A percentile compares a stretch with the other conserved stretches of the same genome.
phyloP scores from a whole-genome alignment of 2,888 invertebrate species.

The Mamestra brassicae region DNA sequence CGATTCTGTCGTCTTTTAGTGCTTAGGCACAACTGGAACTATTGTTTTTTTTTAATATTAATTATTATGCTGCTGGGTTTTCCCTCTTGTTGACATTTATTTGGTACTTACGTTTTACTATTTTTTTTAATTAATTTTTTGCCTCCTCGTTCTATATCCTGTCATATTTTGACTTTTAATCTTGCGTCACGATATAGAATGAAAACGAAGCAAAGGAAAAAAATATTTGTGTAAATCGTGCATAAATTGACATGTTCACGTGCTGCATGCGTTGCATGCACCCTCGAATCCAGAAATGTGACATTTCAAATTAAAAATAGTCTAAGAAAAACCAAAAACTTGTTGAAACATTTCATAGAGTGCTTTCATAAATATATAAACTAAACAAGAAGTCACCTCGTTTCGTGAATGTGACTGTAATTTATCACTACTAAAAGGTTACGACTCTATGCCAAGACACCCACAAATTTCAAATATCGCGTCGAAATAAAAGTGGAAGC shows the following conservation, averaged over 20 bases:
- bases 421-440: slow-evolving; percentile 62
- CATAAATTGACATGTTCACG: neutral
- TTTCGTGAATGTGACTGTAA: slow-evolving; percentile 57
- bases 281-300: slow-evolving; percentile 5
- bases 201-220: neutral
- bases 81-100: neutral
- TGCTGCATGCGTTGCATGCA: neutral
- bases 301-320: slow-evolving; percentile 24
- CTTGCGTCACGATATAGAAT: neutral
- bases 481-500: slow-evolving; percentile 45
- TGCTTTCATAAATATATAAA: slow-evolving; percentile 36
- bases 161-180: neutral
- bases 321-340: slow-evolving; percentile 1
- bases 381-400: slow-evolving; percentile 56
- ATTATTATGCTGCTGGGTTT: neutral
- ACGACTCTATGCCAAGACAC: slow-evolving; percentile 57
- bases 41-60: neutral
- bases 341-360: slow-evolving; percentile 29
- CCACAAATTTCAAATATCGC: slow-evolving; percentile 40
- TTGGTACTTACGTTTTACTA: neutral
- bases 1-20: neutral
- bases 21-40: neutral
- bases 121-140: neutral
- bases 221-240: neutral
- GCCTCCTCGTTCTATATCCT: neutral